Base-by-base conservation (phyloP, 2,888 invertebrate genomes). In the Terebella lapidaria region DNA sequence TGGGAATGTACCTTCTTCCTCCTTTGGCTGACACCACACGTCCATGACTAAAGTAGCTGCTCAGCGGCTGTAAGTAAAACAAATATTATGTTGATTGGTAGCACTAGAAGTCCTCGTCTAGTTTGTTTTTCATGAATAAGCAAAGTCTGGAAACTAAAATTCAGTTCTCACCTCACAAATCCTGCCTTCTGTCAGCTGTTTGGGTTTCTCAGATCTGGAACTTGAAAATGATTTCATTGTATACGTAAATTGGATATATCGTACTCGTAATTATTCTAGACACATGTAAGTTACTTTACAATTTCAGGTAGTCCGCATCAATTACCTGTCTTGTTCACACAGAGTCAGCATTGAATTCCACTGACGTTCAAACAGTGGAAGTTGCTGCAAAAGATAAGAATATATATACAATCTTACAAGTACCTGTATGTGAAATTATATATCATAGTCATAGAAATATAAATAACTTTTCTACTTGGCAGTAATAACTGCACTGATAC, bases 321-420 rank as follows among this genome's bases (percentile, higher is more conserved):
- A 72, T 73, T 63, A 76, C 74, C 73, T 54, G n/a, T 70, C 66
- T 35, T 72, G 65, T 30, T 72, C 67, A 5, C 73, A 57, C 18
- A 65, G 68, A 27, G 69, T 65, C 35, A 72, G 58, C 74, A 76
- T 70, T 15, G 70, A 72, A 3, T 65, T 64, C 76, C 76, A 77
- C 59, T 77, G 77, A 56, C 70, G 67, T 56, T 71, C 72, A 61
- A 77, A 68, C 57, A 70, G 66, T 24, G 74, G 70, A 45, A 76
- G 59, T 63, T 74, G 71, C 76, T 77, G 68, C 47, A 70, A 72
- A 4, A 58, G 27, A 55, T 18, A 57, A n/a, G 29, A 45, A 18
- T 18, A 56, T 15, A 45, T 25, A 3, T 22, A 26, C 27, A n/a
- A n/a, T n/a, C n/a, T n/a, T n/a, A n/a, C n/a, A n/a, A n/a, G n/a